Evolutionary conservation across 2,797 vertebrate genomes (phyloP).

Genomic region (Urophycis tenuis): DNA sequence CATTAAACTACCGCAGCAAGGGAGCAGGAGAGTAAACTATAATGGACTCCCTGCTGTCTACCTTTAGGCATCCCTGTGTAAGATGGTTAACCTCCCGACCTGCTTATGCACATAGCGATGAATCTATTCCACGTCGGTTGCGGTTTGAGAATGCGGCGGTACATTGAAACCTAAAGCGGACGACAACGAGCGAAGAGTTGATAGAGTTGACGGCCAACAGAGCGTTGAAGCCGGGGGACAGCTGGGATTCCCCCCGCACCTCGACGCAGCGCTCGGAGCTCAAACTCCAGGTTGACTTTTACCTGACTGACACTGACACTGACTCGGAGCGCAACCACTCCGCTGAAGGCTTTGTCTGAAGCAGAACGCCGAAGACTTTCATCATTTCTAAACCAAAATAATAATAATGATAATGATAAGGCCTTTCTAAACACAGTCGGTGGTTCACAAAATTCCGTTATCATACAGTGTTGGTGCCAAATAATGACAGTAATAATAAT

Average conservation of each 20-base stretch:
- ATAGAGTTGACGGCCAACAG: too few species aligned
- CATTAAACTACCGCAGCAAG: not conserved
- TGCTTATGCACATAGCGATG: not conserved
- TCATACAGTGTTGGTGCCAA: too few species aligned
- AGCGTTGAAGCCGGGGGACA: not conserved
- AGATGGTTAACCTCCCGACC: not conserved
- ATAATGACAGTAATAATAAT: too few species aligned
- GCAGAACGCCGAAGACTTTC: too few species aligned
- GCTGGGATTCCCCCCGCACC: not conserved
- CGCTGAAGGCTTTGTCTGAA: too few species aligned
- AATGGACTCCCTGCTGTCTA: not conserved
- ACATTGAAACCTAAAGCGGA: not conserved
- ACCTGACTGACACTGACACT: too few species aligned
- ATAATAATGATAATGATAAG: too few species aligned
- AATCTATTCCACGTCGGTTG: not conserved
- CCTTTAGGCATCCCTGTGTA: not conserved
- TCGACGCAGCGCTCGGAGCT: too few species aligned
- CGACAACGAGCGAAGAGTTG: not conserved
- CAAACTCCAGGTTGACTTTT: not conserved
- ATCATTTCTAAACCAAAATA: too few species aligned
- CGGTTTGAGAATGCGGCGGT: not conserved
- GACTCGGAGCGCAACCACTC: too few species aligned
- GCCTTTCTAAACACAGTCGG: too few species aligned
- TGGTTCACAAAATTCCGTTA: too few species aligned
- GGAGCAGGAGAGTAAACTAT: not conserved